Evolutionary conservation across 2,888 invertebrate species (phyloP), one percentile per base, ranked within the genome.

Genomic region (Spilarctia lutea): DNA sequence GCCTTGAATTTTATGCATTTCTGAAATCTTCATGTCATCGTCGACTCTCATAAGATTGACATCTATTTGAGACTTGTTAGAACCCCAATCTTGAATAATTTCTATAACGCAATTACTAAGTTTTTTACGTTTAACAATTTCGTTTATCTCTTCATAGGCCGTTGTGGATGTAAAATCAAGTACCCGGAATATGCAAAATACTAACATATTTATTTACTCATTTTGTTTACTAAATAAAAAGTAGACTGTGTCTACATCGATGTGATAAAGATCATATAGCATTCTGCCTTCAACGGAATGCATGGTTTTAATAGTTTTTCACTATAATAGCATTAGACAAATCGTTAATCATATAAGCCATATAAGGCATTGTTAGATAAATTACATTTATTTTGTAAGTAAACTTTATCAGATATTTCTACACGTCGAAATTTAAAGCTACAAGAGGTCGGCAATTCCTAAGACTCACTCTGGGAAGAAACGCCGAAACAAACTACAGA

Each of bases 11-110:
- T 79, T 77, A 65, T 89, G 84, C 27, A 91, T 74, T 30, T 75
- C 72, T 63, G 76, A 69, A 48, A 84, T 75, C 24, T 85, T 74
- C 13, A 83, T 63, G n/a, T 80, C 73, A 67, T 87, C 74, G 16
- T 88, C 80, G 6, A 79, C 78, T 74, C 88, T 85, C 39, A 88
- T 80, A 13, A 87, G 73, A 13, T 84, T 87, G 6, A 90, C 79
- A 45, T 89, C 88, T 30, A 75, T 48, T 13, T 27, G 4, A 3
- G 75, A 56, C 6, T 39, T 71, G 4, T 73, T 78, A 30, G 18
- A 69, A 60, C 65, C 81, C 72, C 27, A 87, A 76, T 77, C 76
- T 68, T 76, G 45, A 10, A 87, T 27, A 24, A 88, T 70, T 33
- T 79, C 82, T 16, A 74, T 60, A 3, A 89, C 72, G 74, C 89